Percentiles rank a stretch among this genome's conserved stretches.
Evolutionary conservation across 2,113 vertebrate genomes (phyloP).

Genomic region (Catagonus wagneri): DNA sequence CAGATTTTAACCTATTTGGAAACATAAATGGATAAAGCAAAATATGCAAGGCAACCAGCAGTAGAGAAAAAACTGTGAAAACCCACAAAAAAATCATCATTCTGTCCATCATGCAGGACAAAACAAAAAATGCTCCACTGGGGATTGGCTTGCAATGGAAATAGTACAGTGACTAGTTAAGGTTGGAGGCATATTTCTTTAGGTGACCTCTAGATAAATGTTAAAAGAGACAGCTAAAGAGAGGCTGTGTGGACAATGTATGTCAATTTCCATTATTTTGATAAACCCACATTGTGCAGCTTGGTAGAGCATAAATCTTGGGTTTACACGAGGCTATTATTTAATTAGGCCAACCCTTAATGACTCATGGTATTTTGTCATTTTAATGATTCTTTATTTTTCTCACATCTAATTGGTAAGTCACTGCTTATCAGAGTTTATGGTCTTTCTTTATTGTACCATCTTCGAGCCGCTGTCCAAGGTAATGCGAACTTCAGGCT

Average conservation of each 20-base stretch:
- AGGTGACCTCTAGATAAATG: slow-evolving; percentile 50
- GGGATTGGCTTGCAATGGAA: background rate
- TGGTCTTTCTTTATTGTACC: slow-evolving; percentile 85
- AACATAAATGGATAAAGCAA: slow-evolving; percentile 56
- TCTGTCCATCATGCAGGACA: background rate
- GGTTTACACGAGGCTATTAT: slow-evolving; percentile 81
- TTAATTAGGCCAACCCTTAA: slow-evolving; percentile 81
- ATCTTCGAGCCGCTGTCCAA: slow-evolving; percentile 85
- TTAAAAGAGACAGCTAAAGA: slow-evolving; percentile 61
- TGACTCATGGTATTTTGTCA: slow-evolving; percentile 83
- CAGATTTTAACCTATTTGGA: background rate
- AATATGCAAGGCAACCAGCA: background rate
- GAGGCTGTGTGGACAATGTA: background rate
- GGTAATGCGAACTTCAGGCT: slow-evolving; percentile 86
- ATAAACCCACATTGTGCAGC: slow-evolving; percentile 57
- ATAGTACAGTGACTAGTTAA: slow-evolving; percentile 38
- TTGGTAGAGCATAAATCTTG: slow-evolving; percentile 78
- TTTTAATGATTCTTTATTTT: slow-evolving; percentile 87
- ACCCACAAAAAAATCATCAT: slow-evolving; percentile 25
- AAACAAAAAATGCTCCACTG: background rate
- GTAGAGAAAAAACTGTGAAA: background rate
- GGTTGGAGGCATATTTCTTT: background rate
- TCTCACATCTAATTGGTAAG: slow-evolving; percentile 89
- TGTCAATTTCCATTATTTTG: slow-evolving; percentile 75
- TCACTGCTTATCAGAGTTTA: slow-evolving; percentile 87